phyloP scores from a whole-genome alignment of 2,797 vertebrate species.

The Falco rusticolus region DNA sequence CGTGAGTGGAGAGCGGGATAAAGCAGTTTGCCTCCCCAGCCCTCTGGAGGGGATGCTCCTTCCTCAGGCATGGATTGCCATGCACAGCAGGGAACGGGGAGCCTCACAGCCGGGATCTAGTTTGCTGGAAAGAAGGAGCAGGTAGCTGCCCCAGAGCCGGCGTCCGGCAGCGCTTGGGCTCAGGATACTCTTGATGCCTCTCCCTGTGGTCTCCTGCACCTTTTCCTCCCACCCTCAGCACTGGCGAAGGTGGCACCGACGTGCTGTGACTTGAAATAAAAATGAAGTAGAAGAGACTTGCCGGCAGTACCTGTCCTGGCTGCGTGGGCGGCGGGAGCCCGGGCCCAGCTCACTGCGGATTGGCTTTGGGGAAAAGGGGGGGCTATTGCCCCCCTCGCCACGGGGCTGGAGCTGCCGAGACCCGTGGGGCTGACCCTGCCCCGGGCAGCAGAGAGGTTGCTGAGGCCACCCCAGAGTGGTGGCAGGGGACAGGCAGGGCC shows the following conservation, averaged over 20 bases:
- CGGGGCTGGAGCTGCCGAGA: background rate
- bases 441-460: no score
- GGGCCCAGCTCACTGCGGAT: fast-evolving
- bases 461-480: background rate
- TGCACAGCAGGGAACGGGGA: fast-evolving
- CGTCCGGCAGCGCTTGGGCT: background rate
- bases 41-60: background rate
- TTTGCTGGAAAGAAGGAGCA: background rate
- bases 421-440: background rate
- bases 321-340: background rate
- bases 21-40: background rate
- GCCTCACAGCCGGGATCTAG: background rate
- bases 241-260: slow-evolving; percentile 43
- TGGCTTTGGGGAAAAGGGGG: background rate
- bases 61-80: fast-evolving
- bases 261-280: slow-evolving; percentile 71
- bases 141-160: fast-evolving
- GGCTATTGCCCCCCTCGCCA: fast-evolving
- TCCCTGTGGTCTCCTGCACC: background rate
- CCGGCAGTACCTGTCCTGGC: slow-evolving; percentile 14
- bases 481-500: background rate
- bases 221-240: background rate
- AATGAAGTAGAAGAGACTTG: background rate
- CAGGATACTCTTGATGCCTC: background rate
- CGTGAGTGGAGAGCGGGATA: fast-evolving